phyloP scores from a whole-genome alignment of 2,888 invertebrate genomes.

The Venusia cambrica region DNA sequence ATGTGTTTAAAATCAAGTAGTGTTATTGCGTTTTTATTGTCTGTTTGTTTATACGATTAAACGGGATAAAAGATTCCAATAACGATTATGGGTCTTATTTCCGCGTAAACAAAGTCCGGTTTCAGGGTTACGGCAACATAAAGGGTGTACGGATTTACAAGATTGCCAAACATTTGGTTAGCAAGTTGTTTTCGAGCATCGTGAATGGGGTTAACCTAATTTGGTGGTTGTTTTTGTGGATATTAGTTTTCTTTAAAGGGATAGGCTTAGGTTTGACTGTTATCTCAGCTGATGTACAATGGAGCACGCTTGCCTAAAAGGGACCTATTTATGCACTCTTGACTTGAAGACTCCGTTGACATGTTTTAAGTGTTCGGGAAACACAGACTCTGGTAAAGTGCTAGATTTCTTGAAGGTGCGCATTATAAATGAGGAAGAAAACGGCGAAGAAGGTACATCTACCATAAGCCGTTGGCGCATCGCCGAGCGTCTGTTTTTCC shows the following conservation, averaged over 20 bases:
- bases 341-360: too few relatives aligned
- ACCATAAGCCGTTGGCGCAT: too few relatives aligned
- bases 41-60: conserved; percentile 14
- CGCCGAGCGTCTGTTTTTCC: too few relatives aligned
- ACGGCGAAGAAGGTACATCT: too few relatives aligned
- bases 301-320: too few relatives aligned
- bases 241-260: neutral
- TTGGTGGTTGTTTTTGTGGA: neutral
- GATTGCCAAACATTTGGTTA: conserved; percentile 3
- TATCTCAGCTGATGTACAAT: too few relatives aligned
- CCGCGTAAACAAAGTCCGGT: neutral
- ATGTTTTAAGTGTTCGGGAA: too few relatives aligned
- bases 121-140: neutral
- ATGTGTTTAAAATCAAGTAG: neutral
- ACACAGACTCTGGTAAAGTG: too few relatives aligned
- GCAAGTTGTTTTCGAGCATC: neutral
- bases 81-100: neutral
- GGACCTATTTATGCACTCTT: too few relatives aligned
- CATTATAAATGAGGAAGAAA: too few relatives aligned
- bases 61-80: conserved; percentile 10
- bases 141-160: neutral
- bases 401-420: too few relatives aligned
- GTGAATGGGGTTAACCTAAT: neutral
- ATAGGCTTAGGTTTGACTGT: too few relatives aligned
- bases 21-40: neutral